Base-by-base conservation (phyloP, 2,888 invertebrate species). In the Labia minor region DNA sequence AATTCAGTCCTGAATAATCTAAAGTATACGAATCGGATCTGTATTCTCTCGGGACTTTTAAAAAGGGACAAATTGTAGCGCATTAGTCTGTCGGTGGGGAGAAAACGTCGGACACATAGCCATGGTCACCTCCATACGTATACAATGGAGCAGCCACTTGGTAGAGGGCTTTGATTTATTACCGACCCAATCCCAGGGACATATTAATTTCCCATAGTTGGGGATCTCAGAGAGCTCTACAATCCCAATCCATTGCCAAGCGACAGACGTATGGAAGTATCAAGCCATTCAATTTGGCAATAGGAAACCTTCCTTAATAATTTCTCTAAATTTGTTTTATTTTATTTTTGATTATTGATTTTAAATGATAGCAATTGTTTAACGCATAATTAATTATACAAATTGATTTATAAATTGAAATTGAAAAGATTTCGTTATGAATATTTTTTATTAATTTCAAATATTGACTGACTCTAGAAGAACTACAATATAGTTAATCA, bases 161-260 rank as follows among this genome's bases (percentile, higher is more conserved):
- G 49, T 49, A 14, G 49, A 49, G 49, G 49, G 49, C 49, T 49
- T 49, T 49, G 49, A 49, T 49, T 49, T 49, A 49, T 49, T 49
- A 49, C 49, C 49, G 14, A 49, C 49, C n/a, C 49, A 49, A 49
- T 49, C 49, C 49, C 49, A 14, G 49, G 49, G 49, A 49, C 49
- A 49, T 49, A 49, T 49, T 49, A 49, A 49, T 49, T 49, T 49
- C 49, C 49, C 49, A 14, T n/a, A 49, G 49, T 16, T 14, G 49
- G 33, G 33, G 33, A 33, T 33, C 33, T 11, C 6, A 11, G 49
- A 49, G 49, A 49, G 49, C 49, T 49, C 49, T 11, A 2, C 49
- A 49, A 49, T 49, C 49, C 49, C 49, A 10, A 49, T 49, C 49
- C 16, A 49, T 49, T 49, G 49, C 49, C 49, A 49, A 49, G 49